These are phyloP conservation scores for Mantis religiosa DNA, from an alignment of 2,888 invertebrate species.

Conservation along the genomic window DNA sequence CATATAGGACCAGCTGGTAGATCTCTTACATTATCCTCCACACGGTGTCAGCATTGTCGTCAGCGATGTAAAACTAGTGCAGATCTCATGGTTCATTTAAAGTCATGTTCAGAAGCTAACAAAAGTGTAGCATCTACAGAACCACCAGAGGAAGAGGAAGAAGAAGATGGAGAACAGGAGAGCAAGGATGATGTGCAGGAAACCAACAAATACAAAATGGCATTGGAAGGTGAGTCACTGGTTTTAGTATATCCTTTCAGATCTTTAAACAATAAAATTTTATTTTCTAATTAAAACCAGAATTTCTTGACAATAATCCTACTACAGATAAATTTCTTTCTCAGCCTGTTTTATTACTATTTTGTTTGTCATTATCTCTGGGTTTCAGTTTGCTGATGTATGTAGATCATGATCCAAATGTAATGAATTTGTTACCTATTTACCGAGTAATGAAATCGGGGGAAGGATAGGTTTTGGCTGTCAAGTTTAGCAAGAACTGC, in stretches of 20 bases:
- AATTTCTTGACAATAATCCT: too few relatives aligned
- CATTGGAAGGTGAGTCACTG: neutral
- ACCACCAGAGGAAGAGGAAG: conserved; percentile 28
- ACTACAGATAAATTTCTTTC: too few relatives aligned
- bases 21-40: conserved; percentile 48
- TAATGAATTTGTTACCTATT: too few relatives aligned
- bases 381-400: too few relatives aligned
- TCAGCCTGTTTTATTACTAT: too few relatives aligned
- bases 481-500: too few relatives aligned
- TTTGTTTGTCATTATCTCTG: too few relatives aligned
- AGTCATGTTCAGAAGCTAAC: conserved; percentile 61
- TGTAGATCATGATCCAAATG: too few relatives aligned
- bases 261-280: too few relatives aligned
- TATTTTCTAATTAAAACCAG: too few relatives aligned
- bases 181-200: conserved; percentile 34
- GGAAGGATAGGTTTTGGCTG: too few relatives aligned
- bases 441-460: too few relatives aligned
- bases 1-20: neutral
- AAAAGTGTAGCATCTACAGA: conserved; percentile 35
- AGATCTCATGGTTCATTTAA: conserved; percentile 71
- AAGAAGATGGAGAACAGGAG: conserved; percentile 35
- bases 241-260: neutral
- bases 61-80: conserved; percentile 81
- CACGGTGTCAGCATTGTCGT: conserved; percentile 80
- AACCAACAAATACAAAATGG: neutral